phyloP scores from a whole-genome alignment of 2,113 vertebrate species.

The Connochaetes taurinus region DNA sequence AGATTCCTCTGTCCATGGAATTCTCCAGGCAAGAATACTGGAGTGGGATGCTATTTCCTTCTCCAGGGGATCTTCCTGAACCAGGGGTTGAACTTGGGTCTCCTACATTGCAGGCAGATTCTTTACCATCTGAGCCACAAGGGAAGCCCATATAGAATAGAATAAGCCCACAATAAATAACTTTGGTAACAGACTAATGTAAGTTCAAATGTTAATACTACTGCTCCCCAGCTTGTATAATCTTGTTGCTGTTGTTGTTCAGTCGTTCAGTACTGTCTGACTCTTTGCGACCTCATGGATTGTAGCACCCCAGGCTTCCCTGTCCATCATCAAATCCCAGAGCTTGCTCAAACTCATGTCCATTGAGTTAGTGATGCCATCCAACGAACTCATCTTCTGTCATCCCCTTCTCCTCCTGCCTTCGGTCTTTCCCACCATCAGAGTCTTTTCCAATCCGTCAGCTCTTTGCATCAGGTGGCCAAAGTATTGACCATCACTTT shows the following conservation, averaged over 20 bases:
- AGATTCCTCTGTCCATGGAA: background rate
- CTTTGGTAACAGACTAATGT: background rate
- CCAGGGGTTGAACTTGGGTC: background rate
- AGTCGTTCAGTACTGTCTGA: rapidly evolving
- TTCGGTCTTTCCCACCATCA: background rate
- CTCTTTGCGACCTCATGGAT: background rate
- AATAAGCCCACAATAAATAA: background rate
- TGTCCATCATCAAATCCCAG: background rate
- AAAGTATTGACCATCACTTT: background rate
- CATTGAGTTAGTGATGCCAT: background rate
- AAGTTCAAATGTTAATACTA: background rate
- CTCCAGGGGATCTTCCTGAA: background rate
- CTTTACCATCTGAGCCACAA: background rate
- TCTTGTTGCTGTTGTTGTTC: background rate
- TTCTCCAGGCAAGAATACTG: background rate
- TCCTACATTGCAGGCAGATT: background rate
- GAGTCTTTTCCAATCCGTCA: background rate
- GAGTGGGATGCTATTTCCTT: background rate
- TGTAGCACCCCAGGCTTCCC: background rate
- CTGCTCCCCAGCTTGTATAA: background rate
- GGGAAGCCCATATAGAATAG: background rate
- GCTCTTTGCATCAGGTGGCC: background rate
- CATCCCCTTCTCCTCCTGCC: background rate
- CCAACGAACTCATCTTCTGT: background rate
- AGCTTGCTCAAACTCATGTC: background rate